Percentiles rank a stretch among this genome's conserved stretches.
These are phyloP conservation scores for Coleophora flavipennella DNA, from an alignment of 2,888 invertebrate species.

Conservation along the genomic window DNA sequence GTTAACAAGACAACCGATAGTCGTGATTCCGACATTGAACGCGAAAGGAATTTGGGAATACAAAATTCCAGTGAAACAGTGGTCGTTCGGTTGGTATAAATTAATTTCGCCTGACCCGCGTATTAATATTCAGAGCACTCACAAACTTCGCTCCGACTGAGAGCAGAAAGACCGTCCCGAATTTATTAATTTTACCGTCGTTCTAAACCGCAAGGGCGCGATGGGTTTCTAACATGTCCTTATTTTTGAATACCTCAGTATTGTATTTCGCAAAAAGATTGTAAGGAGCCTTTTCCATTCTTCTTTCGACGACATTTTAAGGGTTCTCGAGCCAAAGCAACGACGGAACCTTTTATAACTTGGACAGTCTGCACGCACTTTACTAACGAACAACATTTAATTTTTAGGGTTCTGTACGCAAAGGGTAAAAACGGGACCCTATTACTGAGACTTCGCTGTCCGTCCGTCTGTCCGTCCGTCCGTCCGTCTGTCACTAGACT, in stretches of 20 bases:
- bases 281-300: too few relatives aligned
- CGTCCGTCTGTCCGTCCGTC: too few relatives aligned
- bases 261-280: too few relatives aligned
- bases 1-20: constrained; percentile 21
- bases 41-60: constrained; percentile 52
- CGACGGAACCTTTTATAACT: too few relatives aligned
- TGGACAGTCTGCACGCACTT: too few relatives aligned
- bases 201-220: constrained; percentile 34
- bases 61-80: constrained; percentile 53
- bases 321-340: too few relatives aligned
- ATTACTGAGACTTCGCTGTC: too few relatives aligned
- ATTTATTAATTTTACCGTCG: constrained; percentile 55
- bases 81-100: constrained; percentile 56
- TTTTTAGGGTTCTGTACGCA: too few relatives aligned
- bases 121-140: constrained; percentile 69
- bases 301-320: too few relatives aligned
- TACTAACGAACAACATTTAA: too few relatives aligned
- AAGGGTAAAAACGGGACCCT: too few relatives aligned
- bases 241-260: constrained; percentile 10
- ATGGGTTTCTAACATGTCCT: constrained; percentile 32
- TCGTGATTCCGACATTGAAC: constrained; percentile 46
- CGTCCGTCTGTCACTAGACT: too few relatives aligned
- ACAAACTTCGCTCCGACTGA: constrained; percentile 61
- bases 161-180: constrained; percentile 46
- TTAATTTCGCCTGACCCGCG: constrained; percentile 62